Evolutionary conservation across 2,888 invertebrate genomes (phyloP), one percentile per base, ranked within the genome.

Genomic region (Eristalinus aeneus): DNA sequence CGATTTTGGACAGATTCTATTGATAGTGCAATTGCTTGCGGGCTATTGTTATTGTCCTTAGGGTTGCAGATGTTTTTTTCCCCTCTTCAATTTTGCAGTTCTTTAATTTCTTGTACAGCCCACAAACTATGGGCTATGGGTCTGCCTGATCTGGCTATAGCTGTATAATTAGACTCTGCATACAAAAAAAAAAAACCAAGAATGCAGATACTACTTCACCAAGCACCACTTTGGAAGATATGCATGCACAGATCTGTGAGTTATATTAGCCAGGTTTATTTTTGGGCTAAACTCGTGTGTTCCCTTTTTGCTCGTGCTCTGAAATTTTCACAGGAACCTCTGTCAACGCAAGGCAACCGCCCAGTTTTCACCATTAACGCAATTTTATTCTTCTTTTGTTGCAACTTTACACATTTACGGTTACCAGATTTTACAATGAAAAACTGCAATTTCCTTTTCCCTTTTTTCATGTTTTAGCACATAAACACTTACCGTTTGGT

Each of bases 1-100:
- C 86, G 86, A 86, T 86, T 86, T 86, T 86, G 77, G 77, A 77
- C 86, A 86, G 65, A 80, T 69, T 81, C 69, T 64, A 81, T 85
- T 69, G 63, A 64, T 73, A 76, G 54, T 86, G 81, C 77, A 75
- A 39, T 81, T 65, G 46, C 76, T 53, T 68, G 34, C 60, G 22
- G 71, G 58, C 10, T 20, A 22, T 46, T 72, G 71, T 60, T 23
- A 32, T 22, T 27, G 54, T 58, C 56, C n/a, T 39, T 12, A 4
- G 64, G 53, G 20, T 60, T 74, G 86, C 86, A 86, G 73, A 72
- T 82, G 85, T 73, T 81, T 58, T 77, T 16, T 12, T 39, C 5
- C 5, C 60, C 56, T 60, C 34, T 3, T 16, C 16, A 16, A 58
- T 31, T 22, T 12, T 36, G 31, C 11, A 12, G 34, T 79, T 31